These are phyloP conservation scores for Sciaenops ocellatus DNA, from an alignment of 2,797 vertebrate species.

Conservation along the genomic window DNA sequence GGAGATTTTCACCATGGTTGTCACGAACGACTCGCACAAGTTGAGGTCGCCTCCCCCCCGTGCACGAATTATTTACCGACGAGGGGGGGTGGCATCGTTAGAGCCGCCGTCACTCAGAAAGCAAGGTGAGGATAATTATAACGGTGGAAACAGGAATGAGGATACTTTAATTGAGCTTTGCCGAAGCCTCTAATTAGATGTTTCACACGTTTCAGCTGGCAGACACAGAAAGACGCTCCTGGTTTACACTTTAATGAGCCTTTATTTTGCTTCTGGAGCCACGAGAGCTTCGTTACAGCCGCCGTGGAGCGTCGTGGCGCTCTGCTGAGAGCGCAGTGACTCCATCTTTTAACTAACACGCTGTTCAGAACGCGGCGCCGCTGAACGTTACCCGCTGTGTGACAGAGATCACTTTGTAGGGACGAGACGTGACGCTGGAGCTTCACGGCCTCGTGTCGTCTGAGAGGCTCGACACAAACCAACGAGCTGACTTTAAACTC, in stretches of 20 bases:
- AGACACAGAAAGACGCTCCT: neutral
- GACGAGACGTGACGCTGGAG: neutral
- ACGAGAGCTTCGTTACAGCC: conserved; percentile 9
- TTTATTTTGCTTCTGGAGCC: neutral
- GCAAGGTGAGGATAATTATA: neutral
- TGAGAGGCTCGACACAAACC: neutral
- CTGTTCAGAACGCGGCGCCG: neutral
- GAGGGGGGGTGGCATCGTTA: neutral
- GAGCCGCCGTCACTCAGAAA: neutral
- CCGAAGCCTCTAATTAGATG: conserved; percentile 5
- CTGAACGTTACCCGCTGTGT: neutral
- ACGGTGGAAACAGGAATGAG: neutral
- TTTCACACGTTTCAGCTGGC: neutral
- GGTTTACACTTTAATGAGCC: conserved; percentile 22
- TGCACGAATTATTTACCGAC: accelerated
- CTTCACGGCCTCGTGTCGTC: neutral
- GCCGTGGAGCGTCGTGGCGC: too few species aligned
- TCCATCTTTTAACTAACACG: neutral
- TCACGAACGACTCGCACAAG: neutral
- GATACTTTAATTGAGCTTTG: neutral
- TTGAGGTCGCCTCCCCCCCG: neutral
- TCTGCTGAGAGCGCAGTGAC: neutral
- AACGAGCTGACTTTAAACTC: neutral
- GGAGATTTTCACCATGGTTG: conserved; percentile 15
- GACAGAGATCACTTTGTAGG: neutral